phyloP scores from a whole-genome alignment of 1,140 invertebrate genomes.

The Macrotrachela quadricornifera region DNA sequence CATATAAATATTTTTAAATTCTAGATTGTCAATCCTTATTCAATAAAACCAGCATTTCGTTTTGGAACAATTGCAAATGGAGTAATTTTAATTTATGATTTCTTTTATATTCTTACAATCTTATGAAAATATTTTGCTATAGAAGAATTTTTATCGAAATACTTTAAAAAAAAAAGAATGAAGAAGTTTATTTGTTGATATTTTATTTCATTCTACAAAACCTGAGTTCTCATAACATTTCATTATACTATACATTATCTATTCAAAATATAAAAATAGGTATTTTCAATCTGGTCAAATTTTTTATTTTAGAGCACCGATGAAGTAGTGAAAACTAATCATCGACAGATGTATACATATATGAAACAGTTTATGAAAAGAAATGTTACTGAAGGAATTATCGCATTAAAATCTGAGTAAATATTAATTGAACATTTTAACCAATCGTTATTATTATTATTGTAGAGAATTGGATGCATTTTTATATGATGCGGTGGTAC shows the following conservation, averaged over 20 bases:
- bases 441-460: not conserved
- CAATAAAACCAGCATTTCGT: slow-evolving; percentile 65
- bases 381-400: slow-evolving; percentile 64
- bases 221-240: too few species aligned
- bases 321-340: slow-evolving; percentile 59
- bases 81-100: not conserved
- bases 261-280: too few species aligned
- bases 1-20: not conserved
- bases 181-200: too few species aligned
- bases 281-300: too few species aligned
- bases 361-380: slow-evolving; percentile 64
- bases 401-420: slow-evolving; percentile 63
- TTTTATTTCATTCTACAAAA: too few species aligned
- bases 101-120: too few species aligned
- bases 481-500: slow-evolving; percentile 89
- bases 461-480: slow-evolving; percentile 79
- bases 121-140: too few species aligned
- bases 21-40: slow-evolving; percentile 58
- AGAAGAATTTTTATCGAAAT: too few species aligned
- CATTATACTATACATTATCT: too few species aligned
- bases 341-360: slow-evolving; percentile 60
- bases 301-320: slow-evolving; percentile 49
- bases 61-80: slow-evolving; percentile 86
- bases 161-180: too few species aligned
- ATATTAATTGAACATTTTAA: not conserved